Evolutionary conservation across 2,113 vertebrate species (phyloP).

Genomic region (Paradisaea rubra): DNA sequence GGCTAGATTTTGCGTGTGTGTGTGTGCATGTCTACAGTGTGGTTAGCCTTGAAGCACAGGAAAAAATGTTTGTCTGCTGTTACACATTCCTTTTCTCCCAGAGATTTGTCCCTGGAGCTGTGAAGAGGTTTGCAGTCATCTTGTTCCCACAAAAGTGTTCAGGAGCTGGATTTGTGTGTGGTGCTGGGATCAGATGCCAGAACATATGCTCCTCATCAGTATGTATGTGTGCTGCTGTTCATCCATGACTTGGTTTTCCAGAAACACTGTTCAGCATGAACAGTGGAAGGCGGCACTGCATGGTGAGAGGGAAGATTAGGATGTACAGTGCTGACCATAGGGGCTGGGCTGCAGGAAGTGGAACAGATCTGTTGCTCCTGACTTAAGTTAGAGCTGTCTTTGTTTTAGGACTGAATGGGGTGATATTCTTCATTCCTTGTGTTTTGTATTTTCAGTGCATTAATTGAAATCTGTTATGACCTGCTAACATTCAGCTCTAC

Average conservation of each 20-base stretch:
- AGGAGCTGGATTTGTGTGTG: background rate
- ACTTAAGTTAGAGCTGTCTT: background rate
- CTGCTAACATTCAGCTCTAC: background rate
- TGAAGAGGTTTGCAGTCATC: background rate
- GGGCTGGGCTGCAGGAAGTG: background rate
- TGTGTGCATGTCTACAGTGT: background rate
- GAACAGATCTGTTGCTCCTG: background rate
- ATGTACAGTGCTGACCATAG: background rate
- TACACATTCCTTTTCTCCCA: conserved; percentile 20
- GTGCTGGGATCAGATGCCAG: background rate
- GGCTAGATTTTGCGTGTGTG: background rate
- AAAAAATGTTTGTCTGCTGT: conserved; percentile 9
- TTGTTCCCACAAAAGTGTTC: background rate
- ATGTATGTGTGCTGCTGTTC: background rate
- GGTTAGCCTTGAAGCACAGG: conserved; percentile 24
- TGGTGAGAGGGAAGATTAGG: background rate
- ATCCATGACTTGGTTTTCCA: background rate
- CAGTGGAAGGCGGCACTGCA: background rate
- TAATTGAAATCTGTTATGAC: background rate
- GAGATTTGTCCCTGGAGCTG: conserved; percentile 15
- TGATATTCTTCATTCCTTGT: background rate
- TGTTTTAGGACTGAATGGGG: background rate
- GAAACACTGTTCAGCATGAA: background rate
- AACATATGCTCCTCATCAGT: background rate
- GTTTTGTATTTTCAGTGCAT: background rate